Evolutionary conservation across 1,140 invertebrate genomes (phyloP).

Genomic region (Drosophila ananassae): DNA sequence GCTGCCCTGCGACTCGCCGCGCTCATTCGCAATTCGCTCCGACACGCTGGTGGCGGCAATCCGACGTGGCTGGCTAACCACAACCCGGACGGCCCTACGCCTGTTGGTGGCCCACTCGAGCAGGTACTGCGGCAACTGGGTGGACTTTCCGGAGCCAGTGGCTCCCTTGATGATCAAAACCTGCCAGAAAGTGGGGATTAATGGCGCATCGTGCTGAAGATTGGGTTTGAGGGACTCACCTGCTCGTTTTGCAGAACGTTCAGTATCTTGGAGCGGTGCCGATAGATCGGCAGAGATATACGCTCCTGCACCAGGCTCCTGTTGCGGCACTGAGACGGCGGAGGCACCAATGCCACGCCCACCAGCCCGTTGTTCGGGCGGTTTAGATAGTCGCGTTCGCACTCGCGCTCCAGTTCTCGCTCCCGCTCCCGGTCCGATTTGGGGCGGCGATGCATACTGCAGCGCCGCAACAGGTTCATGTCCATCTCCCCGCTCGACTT

Average conservation of each 20-base stretch:
- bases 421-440: not conserved
- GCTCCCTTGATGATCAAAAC: conserved; percentile 90
- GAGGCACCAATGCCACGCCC: conserved; percentile 12
- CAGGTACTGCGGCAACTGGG: conserved; percentile 95
- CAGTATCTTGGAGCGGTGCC: conserved; percentile 38
- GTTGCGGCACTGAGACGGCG: not conserved
- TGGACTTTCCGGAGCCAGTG: conserved; percentile 96
- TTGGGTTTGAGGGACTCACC: conserved; percentile 27
- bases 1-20: conserved; percentile 93
- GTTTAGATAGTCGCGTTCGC: too few species aligned
- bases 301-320: not conserved
- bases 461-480: not conserved
- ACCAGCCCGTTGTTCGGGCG: conserved; percentile 8
- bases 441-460: not conserved
- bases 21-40: conserved; percentile 92
- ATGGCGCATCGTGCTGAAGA: not conserved
- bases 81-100: conserved; percentile 91
- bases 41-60: conserved; percentile 95
- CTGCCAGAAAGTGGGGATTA: conserved; percentile 16
- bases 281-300: conserved; percentile 19
- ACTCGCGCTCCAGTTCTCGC: not conserved
- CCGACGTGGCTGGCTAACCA: conserved; percentile 96
- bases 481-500: not conserved
- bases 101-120: conserved; percentile 89
- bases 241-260: conserved; percentile 12